Evolutionary conservation across 2,888 invertebrate species (phyloP), one percentile per base, ranked within the genome.

Genomic region (Cenopis cana): DNA sequence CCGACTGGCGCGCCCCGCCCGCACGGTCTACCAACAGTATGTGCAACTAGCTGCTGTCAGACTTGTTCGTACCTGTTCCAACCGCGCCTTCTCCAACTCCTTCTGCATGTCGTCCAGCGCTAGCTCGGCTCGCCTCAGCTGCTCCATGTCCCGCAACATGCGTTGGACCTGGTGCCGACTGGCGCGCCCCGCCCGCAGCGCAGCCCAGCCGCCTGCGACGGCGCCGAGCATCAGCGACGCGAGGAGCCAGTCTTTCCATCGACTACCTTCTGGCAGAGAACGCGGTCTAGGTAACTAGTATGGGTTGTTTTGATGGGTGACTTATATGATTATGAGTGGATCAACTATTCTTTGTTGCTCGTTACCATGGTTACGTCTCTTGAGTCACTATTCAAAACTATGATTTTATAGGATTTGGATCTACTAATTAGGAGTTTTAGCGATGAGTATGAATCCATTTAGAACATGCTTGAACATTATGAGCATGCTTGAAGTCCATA

Each of bases 91-190:
- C 85, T 98, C 97, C 72, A 98, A 90, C 88, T 98, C 95, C 85
- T 95, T 95, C 92, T 98, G 98, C 89, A 99, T 94, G 83, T 97
- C 96, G 82, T 96, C 96, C 49, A 99, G 92, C 10, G 97, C 97
- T 82, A 97, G 95, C 89, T 99, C 98, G 0, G 98, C 98, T 82
- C 96, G 96, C 80, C 98, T 96, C 76, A 98, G 94, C 79, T 97
- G 96, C 82, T 98, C 98, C 97, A 99, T 98, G 80, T 99, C 98
- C 76, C 96, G 96, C 86, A 98, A 96, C 98, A 99, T 98, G 73
- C 98, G 95, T 77, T 96, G 95, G 74, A 99, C 94, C 86, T 99
- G 97, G 74, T 94, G 94, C 80, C 97, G 96, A 49, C 98, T 98
- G 82, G 96, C 96, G 82, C 98, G 97, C 84, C 98, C 97, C 78